Conservation (phyloP, 2,888 invertebrate genomes). For the Stenodera caucasica region DNA sequence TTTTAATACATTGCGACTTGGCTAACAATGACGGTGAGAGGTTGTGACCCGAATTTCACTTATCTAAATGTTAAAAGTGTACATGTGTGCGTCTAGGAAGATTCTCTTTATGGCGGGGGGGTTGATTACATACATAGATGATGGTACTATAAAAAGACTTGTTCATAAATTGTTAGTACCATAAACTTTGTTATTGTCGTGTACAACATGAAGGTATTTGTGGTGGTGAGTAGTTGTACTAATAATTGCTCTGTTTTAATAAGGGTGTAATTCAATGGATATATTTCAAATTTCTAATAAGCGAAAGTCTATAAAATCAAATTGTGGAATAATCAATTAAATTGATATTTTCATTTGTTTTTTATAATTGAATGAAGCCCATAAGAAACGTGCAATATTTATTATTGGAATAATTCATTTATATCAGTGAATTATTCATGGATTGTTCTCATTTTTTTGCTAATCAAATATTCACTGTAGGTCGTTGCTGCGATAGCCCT, state of each 20-base stretch:
- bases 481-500: constrained; percentile 54
- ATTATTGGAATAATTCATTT: neutral
- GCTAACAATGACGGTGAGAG: constrained; percentile 42
- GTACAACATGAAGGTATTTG: constrained; percentile 47
- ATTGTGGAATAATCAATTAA: neutral
- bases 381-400: neutral
- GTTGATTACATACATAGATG: constrained; percentile 41
- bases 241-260: neutral
- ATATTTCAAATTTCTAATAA: neutral
- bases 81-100: constrained; percentile 43
- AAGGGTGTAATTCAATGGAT: neutral
- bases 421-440: neutral
- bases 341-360: neutral
- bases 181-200: constrained; percentile 44
- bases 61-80: constrained; percentile 50
- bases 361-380: neutral
- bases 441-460: neutral
- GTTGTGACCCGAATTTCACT: constrained; percentile 54
- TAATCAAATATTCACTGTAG: constrained; percentile 29
- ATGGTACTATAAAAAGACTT: constrained; percentile 45
- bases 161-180: constrained; percentile 34
- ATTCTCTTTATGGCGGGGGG: constrained; percentile 47
- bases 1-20: constrained; percentile 22
- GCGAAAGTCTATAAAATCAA: neutral
- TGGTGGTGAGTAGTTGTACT: constrained; percentile 45